These are phyloP conservation scores for Motacilla alba DNA, from an alignment of 2,113 vertebrate genomes.

Conservation along the genomic window DNA sequence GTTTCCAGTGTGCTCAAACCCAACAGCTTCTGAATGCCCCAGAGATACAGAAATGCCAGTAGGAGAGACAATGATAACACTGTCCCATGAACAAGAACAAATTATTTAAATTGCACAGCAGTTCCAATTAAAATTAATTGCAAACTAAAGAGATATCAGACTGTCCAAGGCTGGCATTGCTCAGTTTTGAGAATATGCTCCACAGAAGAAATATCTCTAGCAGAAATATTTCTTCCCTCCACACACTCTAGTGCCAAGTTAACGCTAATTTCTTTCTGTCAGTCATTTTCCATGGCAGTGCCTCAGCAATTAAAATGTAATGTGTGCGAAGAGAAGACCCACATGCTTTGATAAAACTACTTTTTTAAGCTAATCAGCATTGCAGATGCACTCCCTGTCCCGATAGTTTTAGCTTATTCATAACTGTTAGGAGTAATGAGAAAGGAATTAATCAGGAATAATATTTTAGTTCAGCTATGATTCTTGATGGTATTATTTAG, in stretches of 20 bases:
- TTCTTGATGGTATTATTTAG: background rate
- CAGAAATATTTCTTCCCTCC: background rate
- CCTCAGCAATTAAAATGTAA: conserved; percentile 14
- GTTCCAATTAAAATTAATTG: background rate
- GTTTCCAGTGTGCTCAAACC: background rate
- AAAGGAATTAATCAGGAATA: conserved; percentile 19
- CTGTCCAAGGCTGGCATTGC: background rate
- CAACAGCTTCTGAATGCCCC: background rate
- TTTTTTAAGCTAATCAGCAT: background rate
- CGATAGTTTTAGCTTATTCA: background rate
- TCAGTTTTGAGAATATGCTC: background rate
- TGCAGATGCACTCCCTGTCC: background rate
- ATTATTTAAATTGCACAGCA: background rate
- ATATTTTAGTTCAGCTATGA: conserved; percentile 1
- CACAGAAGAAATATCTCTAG: background rate
- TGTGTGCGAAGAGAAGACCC: background rate
- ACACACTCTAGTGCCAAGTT: background rate
- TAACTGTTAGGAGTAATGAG: background rate
- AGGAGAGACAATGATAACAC: background rate
- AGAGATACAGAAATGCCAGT: background rate
- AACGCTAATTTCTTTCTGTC: background rate
- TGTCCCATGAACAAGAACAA: background rate
- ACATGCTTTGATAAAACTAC: background rate
- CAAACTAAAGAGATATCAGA: background rate
- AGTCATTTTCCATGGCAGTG: background rate